phyloP scores from a whole-genome alignment of 2,113 vertebrate species.

The Potamarius usumacintae region DNA sequence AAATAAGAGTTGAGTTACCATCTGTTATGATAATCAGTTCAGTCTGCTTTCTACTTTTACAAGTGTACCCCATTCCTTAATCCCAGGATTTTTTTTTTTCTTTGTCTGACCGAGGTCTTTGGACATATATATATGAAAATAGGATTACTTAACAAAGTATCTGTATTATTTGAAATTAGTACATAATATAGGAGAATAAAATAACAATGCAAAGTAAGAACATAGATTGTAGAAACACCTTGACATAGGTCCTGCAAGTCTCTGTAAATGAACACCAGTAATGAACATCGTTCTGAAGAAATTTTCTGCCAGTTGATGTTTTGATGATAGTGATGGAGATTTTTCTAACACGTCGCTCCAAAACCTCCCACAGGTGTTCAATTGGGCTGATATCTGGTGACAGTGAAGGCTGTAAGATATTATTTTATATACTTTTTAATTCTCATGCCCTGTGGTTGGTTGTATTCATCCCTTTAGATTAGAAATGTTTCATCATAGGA shows the following conservation, averaged over 20 bases:
- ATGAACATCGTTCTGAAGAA: not conserved
- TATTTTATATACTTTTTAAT: not conserved
- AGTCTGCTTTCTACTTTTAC: conserved; percentile 57
- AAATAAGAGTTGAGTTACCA: conserved; percentile 64
- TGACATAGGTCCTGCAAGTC: not conserved
- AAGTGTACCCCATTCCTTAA: conserved; percentile 41
- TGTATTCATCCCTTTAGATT: not conserved
- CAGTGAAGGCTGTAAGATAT: not conserved
- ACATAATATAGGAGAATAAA: not conserved
- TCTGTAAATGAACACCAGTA: not conserved
- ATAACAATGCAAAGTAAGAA: not conserved
- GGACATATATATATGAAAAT: not conserved
- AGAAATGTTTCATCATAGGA: not conserved
- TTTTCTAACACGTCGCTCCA: not conserved
- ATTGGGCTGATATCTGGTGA: not conserved
- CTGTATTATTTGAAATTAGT: not conserved
- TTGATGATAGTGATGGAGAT: not conserved
- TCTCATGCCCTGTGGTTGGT: not conserved
- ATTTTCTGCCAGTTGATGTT: not conserved
- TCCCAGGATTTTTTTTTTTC: conserved; percentile 43
- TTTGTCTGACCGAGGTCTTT: conserved; percentile 34
- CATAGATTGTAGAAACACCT: not conserved
- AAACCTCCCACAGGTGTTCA: not conserved
- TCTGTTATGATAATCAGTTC: conserved; percentile 71
- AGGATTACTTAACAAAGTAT: not conserved